Evolutionary conservation across 2,888 invertebrate genomes (phyloP), one percentile per base, ranked within the genome.

Genomic region (Lymantria monacha): DNA sequence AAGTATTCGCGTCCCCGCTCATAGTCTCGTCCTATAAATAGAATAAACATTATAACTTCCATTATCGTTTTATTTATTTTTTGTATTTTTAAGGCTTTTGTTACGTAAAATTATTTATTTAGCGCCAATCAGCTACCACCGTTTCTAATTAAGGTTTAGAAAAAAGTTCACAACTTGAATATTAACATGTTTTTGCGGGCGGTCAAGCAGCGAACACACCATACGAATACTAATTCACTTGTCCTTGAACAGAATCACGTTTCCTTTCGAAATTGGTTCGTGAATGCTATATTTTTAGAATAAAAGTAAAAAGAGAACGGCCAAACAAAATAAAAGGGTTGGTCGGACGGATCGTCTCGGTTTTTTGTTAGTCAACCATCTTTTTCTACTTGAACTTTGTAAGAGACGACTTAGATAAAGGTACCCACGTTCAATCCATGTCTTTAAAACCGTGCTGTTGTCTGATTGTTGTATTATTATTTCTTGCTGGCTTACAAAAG

Each of bases 231-330:
- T 90, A 91, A 91, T 88, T 84, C 76, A 67, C 73, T 74, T 82
- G 85, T 88, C 90, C 90, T 91, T 91, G 87, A 76, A 76, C 79
- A 75, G 79, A 86, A 86, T 87, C 90, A 87, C 89, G 90, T 90
- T 91, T 90, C 90, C 87, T 91, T 90, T 90, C 89, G 81, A 90
- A 90, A 90, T 90, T 87, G 88, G 87, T 83, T 83, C 82, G 89
- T 85, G 89, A 87, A 89, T 85, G 85, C 84, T 83, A 86, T 90
- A 88, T 90, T 88, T 90, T 88, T 84, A 85, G 83, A 88, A 88
- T 82, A 88, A 89, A 87, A 89, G 79, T 83, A 90, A 90, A 89
- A 90, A 87, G 81, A 81, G 76, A 71, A 72, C 74, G 70, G 70
- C 74, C 74, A 72, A 78, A 80, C 77, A 76, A 81, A 88, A 87